Evolutionary conservation across 1,140 invertebrate genomes (phyloP).

Genomic region (Drosophila gunungcola): DNA sequence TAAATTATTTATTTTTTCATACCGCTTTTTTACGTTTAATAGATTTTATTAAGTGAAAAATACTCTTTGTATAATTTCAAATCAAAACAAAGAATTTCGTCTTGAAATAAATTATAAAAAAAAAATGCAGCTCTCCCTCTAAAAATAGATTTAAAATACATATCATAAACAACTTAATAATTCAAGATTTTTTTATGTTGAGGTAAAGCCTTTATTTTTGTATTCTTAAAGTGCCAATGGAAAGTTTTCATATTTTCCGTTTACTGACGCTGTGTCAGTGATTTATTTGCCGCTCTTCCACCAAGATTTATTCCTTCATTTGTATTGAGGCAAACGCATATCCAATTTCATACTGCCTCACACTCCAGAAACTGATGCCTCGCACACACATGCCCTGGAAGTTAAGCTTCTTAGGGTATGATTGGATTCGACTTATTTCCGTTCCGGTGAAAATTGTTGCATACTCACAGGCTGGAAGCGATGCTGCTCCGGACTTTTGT

Average conservation of each 20-base stretch:
- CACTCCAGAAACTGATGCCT: slow-evolving; percentile 1
- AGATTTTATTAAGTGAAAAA: too few relatives aligned
- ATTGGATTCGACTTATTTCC: slow-evolving; percentile 53
- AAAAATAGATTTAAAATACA: too few relatives aligned
- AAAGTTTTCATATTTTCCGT: slow-evolving; percentile 31
- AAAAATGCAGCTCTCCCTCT: too few relatives aligned
- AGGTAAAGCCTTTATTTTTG: not conserved
- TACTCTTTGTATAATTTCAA: too few relatives aligned
- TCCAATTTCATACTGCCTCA: slow-evolving; percentile 39
- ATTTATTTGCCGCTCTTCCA: slow-evolving; percentile 21
- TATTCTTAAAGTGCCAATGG: not conserved
- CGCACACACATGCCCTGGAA: slow-evolving; percentile 1
- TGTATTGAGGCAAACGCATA: slow-evolving; percentile 11
- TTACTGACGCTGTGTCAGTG: slow-evolving; percentile 4
- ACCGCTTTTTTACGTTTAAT: too few relatives aligned
- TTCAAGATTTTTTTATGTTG: not conserved
- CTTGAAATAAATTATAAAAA: too few relatives aligned
- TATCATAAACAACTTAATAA: not conserved
- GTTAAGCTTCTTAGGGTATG: slow-evolving; percentile 52
- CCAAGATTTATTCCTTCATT: slow-evolving; percentile 32
- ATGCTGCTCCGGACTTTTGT: slow-evolving; percentile 25
- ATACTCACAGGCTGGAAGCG: slow-evolving; percentile 40
- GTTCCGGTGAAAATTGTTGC: slow-evolving; percentile 43
- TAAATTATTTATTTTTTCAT: too few relatives aligned
- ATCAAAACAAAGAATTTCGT: too few relatives aligned